Evolutionary conservation across 2,113 vertebrate genomes (phyloP).

Genomic region (Tylochromis polylepis): DNA sequence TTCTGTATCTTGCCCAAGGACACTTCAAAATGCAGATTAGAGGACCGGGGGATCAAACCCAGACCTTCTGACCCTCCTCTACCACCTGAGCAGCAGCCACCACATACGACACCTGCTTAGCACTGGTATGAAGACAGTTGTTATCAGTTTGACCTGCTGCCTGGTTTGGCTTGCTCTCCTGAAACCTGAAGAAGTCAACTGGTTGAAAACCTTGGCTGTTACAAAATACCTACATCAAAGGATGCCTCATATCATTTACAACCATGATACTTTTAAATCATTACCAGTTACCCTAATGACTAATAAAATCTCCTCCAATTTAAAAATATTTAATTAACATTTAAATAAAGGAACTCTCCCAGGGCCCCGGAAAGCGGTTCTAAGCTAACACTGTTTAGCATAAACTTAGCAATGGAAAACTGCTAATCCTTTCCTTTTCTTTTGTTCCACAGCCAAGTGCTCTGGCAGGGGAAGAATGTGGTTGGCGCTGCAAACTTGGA

Average conservation of each 20-base stretch:
- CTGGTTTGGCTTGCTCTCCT: background rate
- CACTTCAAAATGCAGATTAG: background rate
- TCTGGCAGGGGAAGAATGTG: slow-evolving; percentile 29
- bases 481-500: slow-evolving; percentile 19
- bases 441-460: slow-evolving; percentile 35
- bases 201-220: background rate
- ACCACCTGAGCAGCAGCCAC: background rate
- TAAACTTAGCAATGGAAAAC: slow-evolving; percentile 29
- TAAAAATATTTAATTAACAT: background rate
- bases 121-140: background rate
- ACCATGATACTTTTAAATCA: background rate
- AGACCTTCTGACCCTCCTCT: background rate
- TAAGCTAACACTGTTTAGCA: slow-evolving; percentile 16
- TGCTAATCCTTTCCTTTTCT: slow-evolving; percentile 27
- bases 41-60: background rate
- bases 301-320: background rate
- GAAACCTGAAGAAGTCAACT: background rate
- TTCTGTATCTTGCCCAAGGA: background rate
- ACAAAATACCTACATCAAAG: background rate
- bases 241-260: background rate
- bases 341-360: background rate
- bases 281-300: background rate
- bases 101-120: background rate
- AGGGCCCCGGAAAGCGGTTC: background rate
- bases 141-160: background rate